Evolutionary conservation across 2,888 invertebrate genomes (phyloP), one percentile per base, ranked within the genome.

Genomic region (Seira sanloemensis): DNA sequence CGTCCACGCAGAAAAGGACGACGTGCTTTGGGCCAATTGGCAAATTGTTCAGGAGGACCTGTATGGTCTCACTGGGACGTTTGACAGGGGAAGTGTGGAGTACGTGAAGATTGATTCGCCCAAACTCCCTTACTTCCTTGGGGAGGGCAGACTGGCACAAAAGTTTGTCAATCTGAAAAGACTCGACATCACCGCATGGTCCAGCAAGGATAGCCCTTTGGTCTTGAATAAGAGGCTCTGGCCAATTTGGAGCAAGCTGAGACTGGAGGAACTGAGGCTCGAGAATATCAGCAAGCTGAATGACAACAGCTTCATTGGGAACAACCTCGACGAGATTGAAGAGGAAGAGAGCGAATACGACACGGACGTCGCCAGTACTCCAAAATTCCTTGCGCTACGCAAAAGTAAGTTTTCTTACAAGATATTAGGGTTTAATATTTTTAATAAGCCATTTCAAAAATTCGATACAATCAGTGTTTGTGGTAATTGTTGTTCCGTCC

Each of bases 1-100:
- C 1, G 23, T 75, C 7, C 54, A 58, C 7, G 5, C 21, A 50
- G 19, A 66, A n/a, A 24, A 23, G n/a, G 18, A 24, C 0, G 21
- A 7, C 5, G 27, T n/a, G 2, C 66, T 68, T 0, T 37, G 58
- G 62, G 62, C n/a, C 2, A 9, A 25, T 37, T 80, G 80, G 80
- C 80, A 80, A 62, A 1, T 24, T 16, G 24, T 75, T 26, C 80
- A 80, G 18, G 80, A 80, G 67, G 69, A 80, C 62, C 69, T 80
- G 69, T 80, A 80, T 19, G 80, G 80, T 1, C 62, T 50, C 18
- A 68, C 58, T 24, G 67, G 68, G n/a, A 18, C 24, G 0, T 80
- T 80, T 46, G 69, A 75, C 16, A 18, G 80, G 7, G 62, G 62
- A 16, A 69, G 58, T 58, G 80, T 80, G 0, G 7, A 46, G 2